Evolutionary conservation across 2,888 invertebrate species (phyloP).

Genomic region (Spilosoma lubricipeda): DNA sequence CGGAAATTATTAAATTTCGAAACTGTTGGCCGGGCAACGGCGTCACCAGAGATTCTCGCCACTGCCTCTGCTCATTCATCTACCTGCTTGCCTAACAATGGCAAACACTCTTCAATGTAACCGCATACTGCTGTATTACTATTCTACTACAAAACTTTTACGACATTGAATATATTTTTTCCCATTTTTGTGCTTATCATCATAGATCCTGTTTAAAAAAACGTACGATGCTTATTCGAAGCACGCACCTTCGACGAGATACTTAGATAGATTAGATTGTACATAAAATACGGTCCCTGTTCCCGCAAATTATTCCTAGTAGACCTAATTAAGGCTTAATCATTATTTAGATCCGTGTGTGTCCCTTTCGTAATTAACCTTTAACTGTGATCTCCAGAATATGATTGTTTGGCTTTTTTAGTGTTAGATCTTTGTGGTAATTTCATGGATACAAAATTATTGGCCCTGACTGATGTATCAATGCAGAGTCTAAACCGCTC

Average conservation of each 20-base stretch:
- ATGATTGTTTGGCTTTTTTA: background rate
- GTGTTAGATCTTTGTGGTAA: background rate
- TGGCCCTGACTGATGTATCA: no score
- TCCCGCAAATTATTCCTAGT: background rate
- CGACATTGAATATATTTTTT: background rate
- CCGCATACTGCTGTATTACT: background rate
- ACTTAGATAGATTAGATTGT: no score
- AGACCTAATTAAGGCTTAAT: constrained; percentile 11
- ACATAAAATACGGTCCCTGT: constrained; percentile 3
- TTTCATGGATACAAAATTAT: background rate
- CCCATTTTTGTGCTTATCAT: background rate
- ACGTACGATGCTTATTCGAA: background rate
- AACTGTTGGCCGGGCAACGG: no score
- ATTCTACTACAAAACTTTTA: background rate
- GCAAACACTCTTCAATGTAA: no score
- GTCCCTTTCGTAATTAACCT: background rate
- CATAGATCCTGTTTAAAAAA: background rate
- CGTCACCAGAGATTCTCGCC: no score
- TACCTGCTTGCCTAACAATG: no score
- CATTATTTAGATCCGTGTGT: constrained; percentile 8
- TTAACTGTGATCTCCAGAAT: background rate
- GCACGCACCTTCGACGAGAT: background rate
- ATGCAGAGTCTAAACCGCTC: no score
- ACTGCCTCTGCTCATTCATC: no score
- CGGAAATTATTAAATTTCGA: no score